Conservation (phyloP, 2,888 invertebrate species). For the Apotomis turbidana region DNA sequence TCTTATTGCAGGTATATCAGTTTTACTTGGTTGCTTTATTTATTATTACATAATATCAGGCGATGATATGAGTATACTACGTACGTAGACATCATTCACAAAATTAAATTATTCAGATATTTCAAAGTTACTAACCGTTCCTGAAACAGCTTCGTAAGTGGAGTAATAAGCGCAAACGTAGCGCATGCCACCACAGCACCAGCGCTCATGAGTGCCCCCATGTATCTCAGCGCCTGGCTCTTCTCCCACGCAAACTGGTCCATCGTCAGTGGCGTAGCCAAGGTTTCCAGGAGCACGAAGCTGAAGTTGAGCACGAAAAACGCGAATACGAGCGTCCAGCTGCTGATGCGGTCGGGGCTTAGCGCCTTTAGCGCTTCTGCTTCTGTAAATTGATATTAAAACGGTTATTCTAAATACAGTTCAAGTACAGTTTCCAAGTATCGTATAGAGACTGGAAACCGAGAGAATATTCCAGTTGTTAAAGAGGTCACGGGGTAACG, state of each 20-base stretch:
- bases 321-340: constrained; percentile 90
- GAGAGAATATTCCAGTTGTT: too few species aligned
- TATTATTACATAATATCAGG: too few species aligned
- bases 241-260: constrained; percentile 95
- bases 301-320: constrained; percentile 94
- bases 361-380: constrained; percentile 87
- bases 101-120: too few species aligned
- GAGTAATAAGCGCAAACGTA: constrained; percentile 88
- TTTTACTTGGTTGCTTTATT: too few species aligned
- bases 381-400: constrained; percentile 73
- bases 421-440: too few species aligned
- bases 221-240: constrained; percentile 89
- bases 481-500: too few species aligned
- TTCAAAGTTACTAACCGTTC: constrained; percentile 81
- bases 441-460: too few species aligned
- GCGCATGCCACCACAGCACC: constrained; percentile 91
- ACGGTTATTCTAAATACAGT: not conserved
- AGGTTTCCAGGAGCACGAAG: constrained; percentile 93
- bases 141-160: constrained; percentile 87
- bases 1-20: too few species aligned
- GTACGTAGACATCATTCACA: too few species aligned
- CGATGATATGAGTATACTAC: too few species aligned
- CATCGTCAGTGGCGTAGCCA: constrained; percentile 93
- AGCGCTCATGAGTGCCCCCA: constrained; percentile 92
- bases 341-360: constrained; percentile 89